phyloP scores from a whole-genome alignment of 2,888 invertebrate genomes.

The Lepetodrilus schrolli region DNA sequence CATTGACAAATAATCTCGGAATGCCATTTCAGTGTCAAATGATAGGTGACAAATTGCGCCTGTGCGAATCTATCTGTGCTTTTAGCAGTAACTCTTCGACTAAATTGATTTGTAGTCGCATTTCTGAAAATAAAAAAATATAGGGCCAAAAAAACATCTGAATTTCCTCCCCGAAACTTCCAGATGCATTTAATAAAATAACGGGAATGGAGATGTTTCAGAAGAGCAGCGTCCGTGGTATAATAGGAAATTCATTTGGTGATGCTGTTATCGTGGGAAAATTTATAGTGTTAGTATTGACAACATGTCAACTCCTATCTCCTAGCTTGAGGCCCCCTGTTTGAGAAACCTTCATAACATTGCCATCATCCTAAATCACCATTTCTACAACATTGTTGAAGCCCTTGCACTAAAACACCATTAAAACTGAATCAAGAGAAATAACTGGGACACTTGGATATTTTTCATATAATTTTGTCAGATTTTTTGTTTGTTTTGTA shows the following conservation, averaged over 20 bases:
- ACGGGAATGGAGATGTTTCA: neutral
- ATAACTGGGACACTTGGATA: no score
- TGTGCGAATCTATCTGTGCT: neutral
- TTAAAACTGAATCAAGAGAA: no score
- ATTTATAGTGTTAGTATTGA: slow-evolving; percentile 19
- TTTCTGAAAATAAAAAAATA: neutral
- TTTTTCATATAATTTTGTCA: no score
- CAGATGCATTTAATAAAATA: slow-evolving; percentile 22
- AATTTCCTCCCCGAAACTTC: neutral
- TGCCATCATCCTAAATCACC: no score
- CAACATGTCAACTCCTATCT: slow-evolving; percentile 9
- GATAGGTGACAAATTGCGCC: neutral
- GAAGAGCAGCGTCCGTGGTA: neutral
- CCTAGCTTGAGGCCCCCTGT: no score
- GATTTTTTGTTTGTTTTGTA: no score
- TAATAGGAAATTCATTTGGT: slow-evolving; percentile 19
- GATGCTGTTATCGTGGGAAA: slow-evolving; percentile 6
- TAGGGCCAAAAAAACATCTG: neutral
- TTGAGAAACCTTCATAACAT: no score
- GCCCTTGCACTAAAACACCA: no score
- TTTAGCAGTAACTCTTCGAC: neutral
- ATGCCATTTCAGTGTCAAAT: no score
- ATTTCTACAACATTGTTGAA: no score
- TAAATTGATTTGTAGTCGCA: slow-evolving; percentile 19
- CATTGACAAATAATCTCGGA: no score